A percentile compares a stretch with the other conserved stretches of the same genome.
Conservation (phyloP, 2,113 vertebrate species). For the Urocynchramus pylzowi region DNA sequence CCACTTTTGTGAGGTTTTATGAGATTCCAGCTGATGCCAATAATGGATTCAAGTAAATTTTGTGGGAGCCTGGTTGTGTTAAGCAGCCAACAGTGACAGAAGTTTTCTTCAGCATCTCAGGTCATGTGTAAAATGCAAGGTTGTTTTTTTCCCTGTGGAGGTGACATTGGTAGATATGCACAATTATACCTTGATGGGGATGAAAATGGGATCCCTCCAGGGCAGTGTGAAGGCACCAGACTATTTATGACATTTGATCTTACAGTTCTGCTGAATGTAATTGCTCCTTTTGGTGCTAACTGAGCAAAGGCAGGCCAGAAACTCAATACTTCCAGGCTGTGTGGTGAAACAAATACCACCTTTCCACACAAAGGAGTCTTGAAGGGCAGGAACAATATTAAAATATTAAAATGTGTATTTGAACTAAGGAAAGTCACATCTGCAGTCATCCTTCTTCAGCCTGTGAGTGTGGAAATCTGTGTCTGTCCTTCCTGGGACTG, state of each 20-base stretch:
- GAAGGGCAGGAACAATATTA: background rate
- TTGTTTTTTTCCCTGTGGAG: fast-evolving
- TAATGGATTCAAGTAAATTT: background rate
- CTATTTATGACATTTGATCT: background rate
- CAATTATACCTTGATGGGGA: background rate
- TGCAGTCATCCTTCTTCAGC: background rate
- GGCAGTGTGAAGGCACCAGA: background rate
- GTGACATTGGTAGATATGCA: background rate
- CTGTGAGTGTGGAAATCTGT: background rate
- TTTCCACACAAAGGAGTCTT: background rate
- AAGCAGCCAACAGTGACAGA: background rate
- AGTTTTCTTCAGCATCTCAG: background rate
- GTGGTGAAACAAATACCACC: background rate
- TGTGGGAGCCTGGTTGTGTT: background rate
- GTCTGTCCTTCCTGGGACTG: background rate
- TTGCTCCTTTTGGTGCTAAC: background rate
- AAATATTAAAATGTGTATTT: background rate
- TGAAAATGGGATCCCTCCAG: background rate
- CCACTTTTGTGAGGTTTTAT: background rate
- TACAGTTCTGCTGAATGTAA: background rate
- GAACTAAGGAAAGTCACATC: background rate
- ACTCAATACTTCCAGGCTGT: background rate
- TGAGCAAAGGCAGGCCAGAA: background rate
- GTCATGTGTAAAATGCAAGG: background rate
- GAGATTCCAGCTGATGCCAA: background rate